phyloP scores from a whole-genome alignment of 2,113 vertebrate species.

The Hemicordylus capensis region DNA sequence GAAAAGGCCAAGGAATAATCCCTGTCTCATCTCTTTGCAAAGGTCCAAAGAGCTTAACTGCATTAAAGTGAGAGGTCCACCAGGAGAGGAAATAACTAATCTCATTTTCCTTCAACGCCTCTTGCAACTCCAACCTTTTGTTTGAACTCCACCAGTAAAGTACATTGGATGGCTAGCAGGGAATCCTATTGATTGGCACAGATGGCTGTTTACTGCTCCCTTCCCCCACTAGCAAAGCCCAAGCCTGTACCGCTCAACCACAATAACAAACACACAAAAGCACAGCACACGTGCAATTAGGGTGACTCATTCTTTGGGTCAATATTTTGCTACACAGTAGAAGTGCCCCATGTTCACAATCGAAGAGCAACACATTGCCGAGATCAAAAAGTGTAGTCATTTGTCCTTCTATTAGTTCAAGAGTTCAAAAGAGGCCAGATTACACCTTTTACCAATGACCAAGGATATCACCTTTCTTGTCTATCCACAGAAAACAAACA shows the following conservation, averaged over 20 bases:
- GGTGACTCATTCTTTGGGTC: not conserved
- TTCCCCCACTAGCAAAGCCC: not conserved
- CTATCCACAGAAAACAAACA: not conserved
- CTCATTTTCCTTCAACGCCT: not conserved
- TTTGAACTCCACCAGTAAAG: slow-evolving; percentile 13
- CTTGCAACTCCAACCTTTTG: not conserved
- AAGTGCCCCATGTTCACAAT: accelerated
- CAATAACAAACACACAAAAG: not conserved
- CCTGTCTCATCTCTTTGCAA: not conserved
- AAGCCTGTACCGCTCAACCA: not conserved
- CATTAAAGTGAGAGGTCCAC: not conserved
- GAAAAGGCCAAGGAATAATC: not conserved
- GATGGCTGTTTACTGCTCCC: not conserved
- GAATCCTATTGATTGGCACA: not conserved
- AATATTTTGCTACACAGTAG: not conserved
- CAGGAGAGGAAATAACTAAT: not conserved
- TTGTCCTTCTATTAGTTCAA: not conserved
- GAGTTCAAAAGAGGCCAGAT: not conserved
- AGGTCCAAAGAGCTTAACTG: not conserved
- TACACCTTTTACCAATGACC: not conserved
- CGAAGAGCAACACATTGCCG: not conserved
- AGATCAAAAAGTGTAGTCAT: not conserved
- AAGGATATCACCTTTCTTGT: not conserved
- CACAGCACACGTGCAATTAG: not conserved
- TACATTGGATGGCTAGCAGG: not conserved